A percentile compares a stretch with the other conserved stretches of the same genome.
Conservation (phyloP, 2,888 invertebrate genomes). For the Euplagia quadripunctaria region DNA sequence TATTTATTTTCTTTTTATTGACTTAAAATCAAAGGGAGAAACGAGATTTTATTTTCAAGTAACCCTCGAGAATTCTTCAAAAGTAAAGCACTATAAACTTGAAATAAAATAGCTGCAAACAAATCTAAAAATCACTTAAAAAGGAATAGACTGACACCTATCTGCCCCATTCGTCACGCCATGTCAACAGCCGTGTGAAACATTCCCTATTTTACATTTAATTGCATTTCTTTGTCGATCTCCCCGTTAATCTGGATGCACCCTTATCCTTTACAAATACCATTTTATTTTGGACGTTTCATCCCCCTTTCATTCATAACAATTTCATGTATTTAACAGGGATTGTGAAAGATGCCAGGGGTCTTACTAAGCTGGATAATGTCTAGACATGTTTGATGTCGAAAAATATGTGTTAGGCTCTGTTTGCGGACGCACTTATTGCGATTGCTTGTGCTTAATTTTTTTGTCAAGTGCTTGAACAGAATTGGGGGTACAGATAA, state of each 20-base stretch:
- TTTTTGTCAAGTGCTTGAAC: constrained; percentile 59
- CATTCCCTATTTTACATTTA: constrained; percentile 86
- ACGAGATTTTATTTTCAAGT: constrained; percentile 10
- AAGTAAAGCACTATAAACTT: constrained; percentile 30
- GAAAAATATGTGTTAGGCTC: constrained; percentile 76
- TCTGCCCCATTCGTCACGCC: constrained; percentile 80
- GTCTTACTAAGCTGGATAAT: constrained; percentile 55
- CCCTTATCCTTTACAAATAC: constrained; percentile 73
- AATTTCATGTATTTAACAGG: constrained; percentile 9
- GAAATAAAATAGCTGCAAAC: constrained; percentile 45
- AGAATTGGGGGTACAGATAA: constrained; percentile 36
- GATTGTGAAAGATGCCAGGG: constrained; percentile 24
- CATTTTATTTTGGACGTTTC: constrained; percentile 54
- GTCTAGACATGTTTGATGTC: constrained; percentile 81
- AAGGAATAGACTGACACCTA: constrained; percentile 67
- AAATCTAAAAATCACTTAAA: constrained; percentile 65
- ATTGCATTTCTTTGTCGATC: constrained; percentile 87
- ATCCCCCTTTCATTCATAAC: constrained; percentile 20
- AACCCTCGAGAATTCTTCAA: constrained; percentile 12
- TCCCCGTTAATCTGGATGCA: constrained; percentile 84
- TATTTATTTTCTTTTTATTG: not conserved
- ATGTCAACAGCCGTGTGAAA: constrained; percentile 84
- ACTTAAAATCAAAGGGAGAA: not conserved
- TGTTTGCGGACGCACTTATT: constrained; percentile 80
- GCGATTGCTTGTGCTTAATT: constrained; percentile 70